phyloP scores from a whole-genome alignment of 2,113 vertebrate genomes.

The Pandion haliaetus region DNA sequence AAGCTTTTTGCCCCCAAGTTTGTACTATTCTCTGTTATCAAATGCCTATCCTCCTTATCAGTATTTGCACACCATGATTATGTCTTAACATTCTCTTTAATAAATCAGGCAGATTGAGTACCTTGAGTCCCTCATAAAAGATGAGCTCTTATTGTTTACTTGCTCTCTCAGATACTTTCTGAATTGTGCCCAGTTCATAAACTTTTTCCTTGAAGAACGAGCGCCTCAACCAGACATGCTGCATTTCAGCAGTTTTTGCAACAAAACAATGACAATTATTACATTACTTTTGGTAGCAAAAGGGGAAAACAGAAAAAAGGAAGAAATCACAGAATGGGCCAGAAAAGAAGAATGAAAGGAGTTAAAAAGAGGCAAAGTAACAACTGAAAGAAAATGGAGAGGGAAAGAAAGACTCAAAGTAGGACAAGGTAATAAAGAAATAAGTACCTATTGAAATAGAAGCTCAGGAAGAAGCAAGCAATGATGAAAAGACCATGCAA shows the following conservation, averaged over 20 bases:
- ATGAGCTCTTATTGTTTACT: background rate
- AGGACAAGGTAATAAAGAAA: background rate
- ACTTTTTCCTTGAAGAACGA: background rate
- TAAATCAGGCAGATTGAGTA: background rate
- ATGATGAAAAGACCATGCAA: background rate
- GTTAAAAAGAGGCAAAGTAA: background rate
- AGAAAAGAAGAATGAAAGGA: background rate
- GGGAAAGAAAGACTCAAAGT: background rate
- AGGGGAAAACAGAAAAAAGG: background rate
- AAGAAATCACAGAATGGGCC: background rate
- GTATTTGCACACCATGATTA: background rate
- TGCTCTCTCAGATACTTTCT: background rate
- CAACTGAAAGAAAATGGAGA: background rate
- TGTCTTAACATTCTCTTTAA: background rate
- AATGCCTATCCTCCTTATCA: background rate
- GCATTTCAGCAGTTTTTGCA: background rate
- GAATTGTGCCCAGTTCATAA: background rate
- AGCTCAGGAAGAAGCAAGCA: background rate
- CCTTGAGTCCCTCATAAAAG: background rate
- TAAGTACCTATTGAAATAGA: background rate
- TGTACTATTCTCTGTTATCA: background rate
- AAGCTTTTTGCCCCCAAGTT: background rate
- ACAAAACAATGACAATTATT: background rate
- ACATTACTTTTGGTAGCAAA: background rate
- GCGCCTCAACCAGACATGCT: background rate